phyloP scores from a whole-genome alignment of 2,888 invertebrate genomes.

The Pseudococcus jackbeardsleyi region DNA sequence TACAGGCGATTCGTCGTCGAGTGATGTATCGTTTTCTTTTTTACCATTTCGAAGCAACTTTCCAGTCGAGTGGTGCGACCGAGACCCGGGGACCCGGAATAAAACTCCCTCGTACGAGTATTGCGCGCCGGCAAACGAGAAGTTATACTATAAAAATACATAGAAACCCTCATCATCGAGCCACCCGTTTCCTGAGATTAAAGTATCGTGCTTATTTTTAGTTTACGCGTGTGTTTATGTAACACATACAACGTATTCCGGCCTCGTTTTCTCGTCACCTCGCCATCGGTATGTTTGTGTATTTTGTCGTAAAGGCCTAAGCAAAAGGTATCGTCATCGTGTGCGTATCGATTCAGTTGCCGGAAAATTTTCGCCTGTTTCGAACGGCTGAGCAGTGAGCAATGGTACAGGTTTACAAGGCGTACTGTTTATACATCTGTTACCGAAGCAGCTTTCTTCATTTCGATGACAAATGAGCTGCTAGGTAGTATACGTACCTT shows the following conservation, averaged over 20 bases:
- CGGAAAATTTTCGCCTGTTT: background rate
- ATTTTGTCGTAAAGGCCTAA: background rate
- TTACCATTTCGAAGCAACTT: background rate
- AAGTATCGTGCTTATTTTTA: background rate
- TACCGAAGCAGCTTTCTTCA: conserved; percentile 31
- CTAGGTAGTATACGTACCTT: background rate
- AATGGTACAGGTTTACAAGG: background rate
- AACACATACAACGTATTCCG: background rate
- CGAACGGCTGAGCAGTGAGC: background rate
- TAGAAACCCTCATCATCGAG: background rate
- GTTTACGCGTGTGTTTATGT: background rate
- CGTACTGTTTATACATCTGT: background rate
- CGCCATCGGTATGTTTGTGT: background rate
- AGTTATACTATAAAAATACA: background rate
- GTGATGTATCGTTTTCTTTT: conserved; percentile 40
- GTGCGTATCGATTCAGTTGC: background rate
- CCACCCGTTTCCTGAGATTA: background rate
- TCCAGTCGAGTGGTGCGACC: conserved; percentile 21
- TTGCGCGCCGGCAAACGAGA: background rate
- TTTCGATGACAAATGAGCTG: conserved; percentile 44
- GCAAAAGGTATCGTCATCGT: background rate
- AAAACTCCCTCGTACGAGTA: background rate
- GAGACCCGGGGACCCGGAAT: background rate
- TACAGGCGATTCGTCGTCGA: conserved; percentile 39
- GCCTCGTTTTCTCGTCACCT: background rate